Percentiles rank a stretch among this genome's conserved stretches.
These are phyloP conservation scores for Serripes groenlandicus DNA, from an alignment of 2,888 invertebrate species.

Conservation along the genomic window DNA sequence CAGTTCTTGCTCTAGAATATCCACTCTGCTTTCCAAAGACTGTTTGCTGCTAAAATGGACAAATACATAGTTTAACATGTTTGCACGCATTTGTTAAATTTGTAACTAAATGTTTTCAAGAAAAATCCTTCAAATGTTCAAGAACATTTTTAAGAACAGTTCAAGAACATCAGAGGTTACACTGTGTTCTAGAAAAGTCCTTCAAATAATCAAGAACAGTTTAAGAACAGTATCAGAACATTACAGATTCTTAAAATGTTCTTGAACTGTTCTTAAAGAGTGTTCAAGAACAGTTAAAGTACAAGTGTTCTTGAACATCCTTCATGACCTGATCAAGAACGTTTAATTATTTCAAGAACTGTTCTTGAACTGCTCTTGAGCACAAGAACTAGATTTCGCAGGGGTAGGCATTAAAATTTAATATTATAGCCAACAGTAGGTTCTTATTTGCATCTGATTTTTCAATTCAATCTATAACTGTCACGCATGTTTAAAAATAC, in stretches of 20 bases:
- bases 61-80: too few relatives aligned
- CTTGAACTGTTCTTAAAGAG: not conserved
- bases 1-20: not conserved
- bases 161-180: not conserved
- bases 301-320: not conserved
- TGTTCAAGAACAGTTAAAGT: not conserved
- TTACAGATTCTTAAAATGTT: not conserved
- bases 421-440: too few relatives aligned
- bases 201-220: not conserved
- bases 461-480: too few relatives aligned
- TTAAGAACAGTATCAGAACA: not conserved
- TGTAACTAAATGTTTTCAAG: not conserved
- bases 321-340: not conserved
- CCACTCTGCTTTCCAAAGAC: not conserved
- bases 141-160: not conserved
- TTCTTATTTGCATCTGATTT: too few relatives aligned
- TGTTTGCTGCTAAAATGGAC: slow-evolving; percentile 6
- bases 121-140: not conserved
- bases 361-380: not conserved
- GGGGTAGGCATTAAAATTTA: not conserved
- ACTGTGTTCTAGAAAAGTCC: not conserved
- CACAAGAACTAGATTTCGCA: not conserved
- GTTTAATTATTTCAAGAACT: not conserved
- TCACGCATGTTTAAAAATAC: too few relatives aligned
- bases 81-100: not conserved